These are phyloP conservation scores for Watsonalla binaria DNA, from an alignment of 2,888 invertebrate genomes.

Conservation along the genomic window DNA sequence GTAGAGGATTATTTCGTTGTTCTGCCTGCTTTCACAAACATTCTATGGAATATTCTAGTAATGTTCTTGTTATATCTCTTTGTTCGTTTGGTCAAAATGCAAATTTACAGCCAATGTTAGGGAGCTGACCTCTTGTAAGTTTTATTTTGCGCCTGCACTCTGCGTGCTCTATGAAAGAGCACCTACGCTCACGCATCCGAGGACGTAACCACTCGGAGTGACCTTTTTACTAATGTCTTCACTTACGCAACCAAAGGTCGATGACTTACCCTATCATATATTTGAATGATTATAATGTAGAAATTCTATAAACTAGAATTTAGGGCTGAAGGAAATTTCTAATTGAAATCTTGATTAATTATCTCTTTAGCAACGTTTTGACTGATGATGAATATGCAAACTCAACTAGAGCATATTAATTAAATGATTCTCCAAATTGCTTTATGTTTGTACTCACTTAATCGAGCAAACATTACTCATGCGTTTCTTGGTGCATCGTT, in stretches of 20 bases:
- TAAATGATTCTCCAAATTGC: not conserved
- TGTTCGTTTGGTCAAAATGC: too few species aligned
- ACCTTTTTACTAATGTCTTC: slow-evolving; percentile 35
- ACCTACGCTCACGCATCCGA: slow-evolving; percentile 14
- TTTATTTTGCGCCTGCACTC: slow-evolving; percentile 6
- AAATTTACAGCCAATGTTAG: too few species aligned
- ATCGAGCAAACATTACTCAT: not conserved
- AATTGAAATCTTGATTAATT: not conserved
- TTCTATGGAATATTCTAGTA: too few species aligned
- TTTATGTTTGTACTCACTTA: not conserved
- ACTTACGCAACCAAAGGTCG: slow-evolving; percentile 34
- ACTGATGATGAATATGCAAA: not conserved
- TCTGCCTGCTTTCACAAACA: too few species aligned
- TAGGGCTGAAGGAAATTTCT: not conserved
- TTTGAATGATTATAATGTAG: not conserved
- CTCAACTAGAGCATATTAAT: not conserved
- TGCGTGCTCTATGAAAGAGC: slow-evolving; percentile 10
- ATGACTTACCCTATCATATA: slow-evolving; percentile 4
- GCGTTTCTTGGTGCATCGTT: not conserved
- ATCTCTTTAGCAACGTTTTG: not conserved
- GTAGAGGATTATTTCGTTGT: too few species aligned
- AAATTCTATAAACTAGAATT: not conserved
- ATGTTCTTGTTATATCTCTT: too few species aligned
- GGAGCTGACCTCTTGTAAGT: too few species aligned
- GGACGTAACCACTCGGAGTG: slow-evolving; percentile 19